Base-by-base conservation (phyloP, 1,140 invertebrate species). In the Diploscapter pachys region DNA sequence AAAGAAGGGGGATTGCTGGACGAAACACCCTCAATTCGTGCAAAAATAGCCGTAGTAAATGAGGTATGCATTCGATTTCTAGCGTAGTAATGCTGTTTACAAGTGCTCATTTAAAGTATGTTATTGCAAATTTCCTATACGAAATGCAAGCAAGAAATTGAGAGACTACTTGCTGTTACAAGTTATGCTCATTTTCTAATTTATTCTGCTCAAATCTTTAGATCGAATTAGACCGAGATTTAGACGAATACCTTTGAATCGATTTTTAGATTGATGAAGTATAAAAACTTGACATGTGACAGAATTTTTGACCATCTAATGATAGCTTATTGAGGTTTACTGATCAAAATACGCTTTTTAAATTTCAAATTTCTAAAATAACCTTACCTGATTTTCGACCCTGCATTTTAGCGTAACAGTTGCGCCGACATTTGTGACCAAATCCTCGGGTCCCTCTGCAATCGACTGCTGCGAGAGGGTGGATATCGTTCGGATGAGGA, bases 331-430 rank as follows among this genome's bases (percentile, higher is more conserved):
- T 65, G 13, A 3, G 52, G 13, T 66, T 63, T 75, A 3, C 31
- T 56, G 55, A 31, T 55, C 31, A 4, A 80, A 70, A 75, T 69
- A 11, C 57, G 54, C 52, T 68, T 66, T 54, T 54, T 13, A 3
- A 9, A 79, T 51, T 54, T 63, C 3, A 54, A 76, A 50, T 11
- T 31, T 62, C 55, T 63, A 31, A 55, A 13, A 3, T 51, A 13
- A 67, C 71, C 79, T 66, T 64, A 81, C 80, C 81, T 81, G 80
- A 71, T 80, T 57, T 64, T 78, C 81, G 48, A 81, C 80, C 69
- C 72, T 72, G 64, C 80, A 81, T 71, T 65, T 80, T 49, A 81
- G 63, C 13, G 75, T 70, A 31, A 75, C 79, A 8, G 77, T 78
- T 66, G 73, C 67, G 56, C 73, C 77, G 13, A 78, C 62, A n/a